These are phyloP conservation scores for Leptobrachium leishanense DNA, from an alignment of 2,113 vertebrate species.

Conservation along the genomic window DNA sequence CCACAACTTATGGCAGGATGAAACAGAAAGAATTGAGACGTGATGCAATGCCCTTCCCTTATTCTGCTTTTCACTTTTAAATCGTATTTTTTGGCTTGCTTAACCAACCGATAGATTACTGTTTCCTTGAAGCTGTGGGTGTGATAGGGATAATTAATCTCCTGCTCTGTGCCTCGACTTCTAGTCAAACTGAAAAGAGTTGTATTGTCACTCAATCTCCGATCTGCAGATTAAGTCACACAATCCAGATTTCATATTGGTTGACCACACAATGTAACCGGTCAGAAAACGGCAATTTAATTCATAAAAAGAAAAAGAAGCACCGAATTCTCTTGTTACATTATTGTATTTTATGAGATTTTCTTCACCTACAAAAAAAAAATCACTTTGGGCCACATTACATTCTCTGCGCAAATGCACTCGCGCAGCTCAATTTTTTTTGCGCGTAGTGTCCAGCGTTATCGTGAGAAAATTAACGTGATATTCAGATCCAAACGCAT, in stretches of 20 bases:
- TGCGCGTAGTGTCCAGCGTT: no score
- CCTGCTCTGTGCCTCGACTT: constrained; percentile 44
- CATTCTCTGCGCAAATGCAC: no score
- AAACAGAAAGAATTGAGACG: neutral
- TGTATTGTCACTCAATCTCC: constrained; percentile 42
- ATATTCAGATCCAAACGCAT: no score
- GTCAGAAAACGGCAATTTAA: neutral
- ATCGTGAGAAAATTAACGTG: no score
- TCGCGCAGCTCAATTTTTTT: no score
- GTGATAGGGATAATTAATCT: constrained; percentile 51
- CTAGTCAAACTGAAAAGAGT: constrained; percentile 41
- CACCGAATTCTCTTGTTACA: no score
- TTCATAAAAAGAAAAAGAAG: neutral
- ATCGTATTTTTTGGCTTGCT: constrained; percentile 45
- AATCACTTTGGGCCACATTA: no score
- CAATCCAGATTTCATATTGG: constrained; percentile 34
- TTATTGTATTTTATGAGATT: no score
- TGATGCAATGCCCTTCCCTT: constrained; percentile 26
- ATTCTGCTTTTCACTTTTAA: constrained; percentile 33
- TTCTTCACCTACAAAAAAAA: no score
- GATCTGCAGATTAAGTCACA: constrained; percentile 30
- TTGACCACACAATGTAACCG: constrained; percentile 8
- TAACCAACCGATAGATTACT: constrained; percentile 50
- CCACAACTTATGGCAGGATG: constrained; percentile 19
- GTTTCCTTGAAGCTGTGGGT: constrained; percentile 47